Evolutionary conservation across 2,888 invertebrate genomes (phyloP).

Genomic region (Eupithecia insigniata): DNA sequence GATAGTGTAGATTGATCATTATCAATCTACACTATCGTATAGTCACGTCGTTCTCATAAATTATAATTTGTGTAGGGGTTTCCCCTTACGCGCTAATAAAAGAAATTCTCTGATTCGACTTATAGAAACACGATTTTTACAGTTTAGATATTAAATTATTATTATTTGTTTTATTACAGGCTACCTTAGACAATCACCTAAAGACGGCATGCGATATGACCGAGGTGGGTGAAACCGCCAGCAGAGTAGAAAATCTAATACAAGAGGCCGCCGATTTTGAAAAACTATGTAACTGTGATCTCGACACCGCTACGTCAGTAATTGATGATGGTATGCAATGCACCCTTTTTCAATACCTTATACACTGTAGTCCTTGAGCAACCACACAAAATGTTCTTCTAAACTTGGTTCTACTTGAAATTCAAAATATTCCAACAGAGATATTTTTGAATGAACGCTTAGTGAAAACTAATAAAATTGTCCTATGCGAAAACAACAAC

Average conservation of each 20-base stretch:
- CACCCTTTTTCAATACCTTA: background rate
- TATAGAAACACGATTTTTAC: background rate
- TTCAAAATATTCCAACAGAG: no score
- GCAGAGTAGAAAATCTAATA: constrained; percentile 90
- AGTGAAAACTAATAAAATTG: no score
- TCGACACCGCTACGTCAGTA: constrained; percentile 92
- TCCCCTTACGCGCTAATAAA: background rate
- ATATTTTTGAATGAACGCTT: no score
- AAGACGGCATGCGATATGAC: constrained; percentile 92
- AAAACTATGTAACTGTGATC: constrained; percentile 90
- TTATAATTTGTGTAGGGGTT: background rate
- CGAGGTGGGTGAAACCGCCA: constrained; percentile 94
- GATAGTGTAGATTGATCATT: no score
- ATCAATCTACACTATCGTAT: no score
- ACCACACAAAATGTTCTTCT: no score
- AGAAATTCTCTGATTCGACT: background rate
- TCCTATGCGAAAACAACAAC: no score
- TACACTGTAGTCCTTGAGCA: no score
- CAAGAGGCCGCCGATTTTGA: constrained; percentile 91
- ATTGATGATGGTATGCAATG: constrained; percentile 85
- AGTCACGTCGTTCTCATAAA: no score
- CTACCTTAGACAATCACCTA: constrained; percentile 90
- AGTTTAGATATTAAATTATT: background rate
- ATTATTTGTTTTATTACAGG: constrained; percentile 67
- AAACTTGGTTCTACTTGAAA: no score